Evolutionary conservation across 2,888 invertebrate species (phyloP), one percentile per base, ranked within the genome.

Genomic region (Drosophila koepferae): DNA sequence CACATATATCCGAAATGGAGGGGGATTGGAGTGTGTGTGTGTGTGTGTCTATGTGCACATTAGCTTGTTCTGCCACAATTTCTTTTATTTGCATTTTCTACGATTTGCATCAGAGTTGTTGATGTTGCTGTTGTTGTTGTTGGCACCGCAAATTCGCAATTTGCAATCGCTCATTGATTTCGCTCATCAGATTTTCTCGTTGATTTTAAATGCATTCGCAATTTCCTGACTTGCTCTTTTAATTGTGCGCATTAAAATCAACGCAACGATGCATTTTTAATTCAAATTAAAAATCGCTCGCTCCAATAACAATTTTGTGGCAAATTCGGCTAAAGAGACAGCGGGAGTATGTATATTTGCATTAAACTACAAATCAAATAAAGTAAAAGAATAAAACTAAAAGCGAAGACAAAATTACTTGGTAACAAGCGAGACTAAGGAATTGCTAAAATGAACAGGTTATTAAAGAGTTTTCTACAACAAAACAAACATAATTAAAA

Each of bases 151-250:
- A 71, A 72, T 79, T 81, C 74, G 63, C 76, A 79, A 83, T 86
- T 84, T 83, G 71, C 63, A 84, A 86, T 89, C 72, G 85, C 86
- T 87, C 86, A 85, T 89, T 86, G 86, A 86, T 81, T 85, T 84
- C 64, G 61, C 60, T 71, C 82, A 76, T 77, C 80, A 76, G 82
- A 80, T 86, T 89, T 89, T 82, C 73, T 68, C 75, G 67, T 66
- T 46, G 66, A 85, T 84, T 87, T 82, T 77, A 87, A 82, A 89
- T 87, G 85, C 77, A 80, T 78, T 84, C 68, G 87, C 85, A 89
- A 86, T 86, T 89, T 86, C 81, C 89, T 85, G 86, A 77, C 86
- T 87, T 81, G 68, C 75, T 72, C 61, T 87, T 87, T 89, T 82
- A 86, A 89, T 86, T 87, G 86, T 72, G 69, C 74, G 80, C 82